Percentiles rank a stretch among this genome's conserved stretches.
phyloP scores from a whole-genome alignment of 1,140 invertebrate genomes.

The Adelges cooleyi region DNA sequence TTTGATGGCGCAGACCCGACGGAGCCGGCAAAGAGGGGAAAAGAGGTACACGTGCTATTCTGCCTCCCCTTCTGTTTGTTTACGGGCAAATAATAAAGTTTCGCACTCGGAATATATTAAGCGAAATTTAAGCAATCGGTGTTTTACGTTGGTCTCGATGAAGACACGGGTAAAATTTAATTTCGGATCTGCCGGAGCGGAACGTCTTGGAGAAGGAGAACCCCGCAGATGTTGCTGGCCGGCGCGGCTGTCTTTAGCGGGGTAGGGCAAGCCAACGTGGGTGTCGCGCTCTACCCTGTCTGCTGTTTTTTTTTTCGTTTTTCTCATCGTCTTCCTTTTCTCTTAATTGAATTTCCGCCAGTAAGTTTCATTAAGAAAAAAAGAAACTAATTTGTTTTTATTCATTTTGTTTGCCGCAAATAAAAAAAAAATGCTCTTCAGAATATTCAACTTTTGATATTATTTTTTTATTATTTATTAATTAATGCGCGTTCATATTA shows the following conservation, averaged over 20 bases:
- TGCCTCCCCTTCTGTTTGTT: not conserved
- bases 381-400: conserved; percentile 28
- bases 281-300: not conserved
- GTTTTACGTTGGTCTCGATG: conserved; percentile 20
- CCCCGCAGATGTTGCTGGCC: not conserved
- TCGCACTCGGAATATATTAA: conserved; percentile 11
- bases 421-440: not conserved
- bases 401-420: not conserved
- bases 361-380: conserved; percentile 5
- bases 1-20: too few species aligned
- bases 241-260: not conserved
- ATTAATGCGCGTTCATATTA: conserved; percentile 8
- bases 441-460: not conserved
- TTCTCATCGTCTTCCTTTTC: not conserved
- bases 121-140: conserved; percentile 21
- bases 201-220: not conserved
- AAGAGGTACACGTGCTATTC: too few species aligned
- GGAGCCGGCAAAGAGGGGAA: too few species aligned
- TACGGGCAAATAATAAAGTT: conserved; percentile 8
- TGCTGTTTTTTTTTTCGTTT: not conserved
- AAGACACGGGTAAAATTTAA: conserved; percentile 11
- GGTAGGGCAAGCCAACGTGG: too few species aligned
- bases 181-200: not conserved
- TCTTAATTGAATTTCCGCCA: conserved; percentile 18
- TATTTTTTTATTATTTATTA: not conserved